These are phyloP conservation scores for Scaptomyza pallida DNA, from an alignment of 1,140 invertebrate genomes.

Conservation along the genomic window DNA sequence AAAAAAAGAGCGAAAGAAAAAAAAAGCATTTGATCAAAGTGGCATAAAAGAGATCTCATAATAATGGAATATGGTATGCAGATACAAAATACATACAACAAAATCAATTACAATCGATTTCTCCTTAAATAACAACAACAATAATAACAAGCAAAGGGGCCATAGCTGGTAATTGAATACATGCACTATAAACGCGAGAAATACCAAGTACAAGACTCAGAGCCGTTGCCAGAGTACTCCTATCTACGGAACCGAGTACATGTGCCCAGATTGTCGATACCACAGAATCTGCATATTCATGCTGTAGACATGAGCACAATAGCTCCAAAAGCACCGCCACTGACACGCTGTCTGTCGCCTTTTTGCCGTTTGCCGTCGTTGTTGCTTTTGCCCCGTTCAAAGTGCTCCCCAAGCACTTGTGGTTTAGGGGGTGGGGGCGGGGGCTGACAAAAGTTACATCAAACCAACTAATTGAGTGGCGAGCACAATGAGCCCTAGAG, in stretches of 20 bases:
- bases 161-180: constrained; percentile 68
- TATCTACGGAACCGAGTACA: constrained; percentile 20
- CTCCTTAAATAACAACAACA: constrained; percentile 66
- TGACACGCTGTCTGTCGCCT: constrained; percentile 67
- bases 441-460: constrained; percentile 78
- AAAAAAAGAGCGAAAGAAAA: background rate
- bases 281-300: constrained; percentile 73
- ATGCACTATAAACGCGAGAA: constrained; percentile 24
- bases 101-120: constrained; percentile 79
- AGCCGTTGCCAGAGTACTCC: constrained; percentile 32
- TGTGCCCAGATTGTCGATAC: constrained; percentile 37
- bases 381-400: constrained; percentile 1
- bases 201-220: background rate
- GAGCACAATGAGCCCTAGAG: constrained; percentile 72
- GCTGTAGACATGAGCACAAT: constrained; percentile 68
- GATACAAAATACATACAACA: constrained; percentile 44
- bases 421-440: constrained; percentile 16
- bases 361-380: constrained; percentile 2
- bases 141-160: constrained; percentile 55
- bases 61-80: constrained; percentile 47
- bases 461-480: constrained; percentile 80
- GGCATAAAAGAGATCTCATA: constrained; percentile 46
- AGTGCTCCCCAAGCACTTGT: constrained; percentile 29
- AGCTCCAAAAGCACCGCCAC: constrained; percentile 75
- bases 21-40: constrained; percentile 23